phyloP scores from a whole-genome alignment of 2,888 invertebrate species.

The Beris morrisii region DNA sequence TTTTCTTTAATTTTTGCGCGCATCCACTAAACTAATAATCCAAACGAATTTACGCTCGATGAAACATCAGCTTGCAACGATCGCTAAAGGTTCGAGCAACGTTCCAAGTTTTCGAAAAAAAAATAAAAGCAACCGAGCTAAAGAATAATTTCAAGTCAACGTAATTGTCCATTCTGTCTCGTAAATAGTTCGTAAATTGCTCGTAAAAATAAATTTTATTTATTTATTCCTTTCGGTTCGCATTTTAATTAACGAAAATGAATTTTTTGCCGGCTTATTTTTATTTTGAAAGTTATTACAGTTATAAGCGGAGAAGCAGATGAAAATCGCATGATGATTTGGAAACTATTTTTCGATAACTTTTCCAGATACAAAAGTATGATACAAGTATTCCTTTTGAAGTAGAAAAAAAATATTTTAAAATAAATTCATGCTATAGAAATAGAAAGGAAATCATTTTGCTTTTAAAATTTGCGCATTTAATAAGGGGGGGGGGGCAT shows the following conservation, averaged over 20 bases:
- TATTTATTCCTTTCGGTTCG: conserved; percentile 37
- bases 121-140: neutral
- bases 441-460: too few relatives aligned
- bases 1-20: conserved; percentile 13
- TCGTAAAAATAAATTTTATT: conserved; percentile 28
- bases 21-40: neutral
- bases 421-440: too few relatives aligned
- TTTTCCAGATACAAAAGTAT: neutral
- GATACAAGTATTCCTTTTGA: too few relatives aligned
- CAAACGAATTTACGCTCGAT: conserved; percentile 16
- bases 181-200: conserved; percentile 23
- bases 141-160: neutral
- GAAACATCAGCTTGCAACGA: neutral
- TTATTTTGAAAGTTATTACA: neutral
- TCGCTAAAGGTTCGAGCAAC: neutral
- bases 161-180: conserved; percentile 23
- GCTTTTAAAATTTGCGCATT: too few relatives aligned
- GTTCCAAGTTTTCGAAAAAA: neutral
- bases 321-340: neutral
- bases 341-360: neutral
- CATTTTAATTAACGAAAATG: conserved; percentile 37
- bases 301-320: too few relatives aligned
- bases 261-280: too few relatives aligned
- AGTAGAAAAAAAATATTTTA: too few relatives aligned
- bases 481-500: too few relatives aligned